These are phyloP conservation scores for Hemichromis elongatus DNA, from an alignment of 2,113 vertebrate species.

Conservation along the genomic window DNA sequence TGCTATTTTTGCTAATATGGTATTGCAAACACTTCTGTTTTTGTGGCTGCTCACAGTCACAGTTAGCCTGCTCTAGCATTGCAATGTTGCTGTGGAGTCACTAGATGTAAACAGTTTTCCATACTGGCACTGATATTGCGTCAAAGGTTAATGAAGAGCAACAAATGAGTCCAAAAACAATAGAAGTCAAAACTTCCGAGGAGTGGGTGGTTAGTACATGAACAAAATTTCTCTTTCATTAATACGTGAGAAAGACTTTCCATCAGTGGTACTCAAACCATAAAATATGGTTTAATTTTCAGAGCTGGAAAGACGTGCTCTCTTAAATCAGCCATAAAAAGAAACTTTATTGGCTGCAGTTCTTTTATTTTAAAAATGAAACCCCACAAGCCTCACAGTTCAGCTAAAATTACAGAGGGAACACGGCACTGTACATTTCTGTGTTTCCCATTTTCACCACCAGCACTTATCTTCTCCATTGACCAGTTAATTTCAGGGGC, in stretches of 20 bases:
- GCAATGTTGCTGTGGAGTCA: background rate
- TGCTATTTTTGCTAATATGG: background rate
- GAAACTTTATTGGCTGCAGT: background rate
- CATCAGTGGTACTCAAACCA: background rate
- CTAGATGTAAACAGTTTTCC: background rate
- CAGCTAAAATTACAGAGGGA: background rate
- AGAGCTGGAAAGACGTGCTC: background rate
- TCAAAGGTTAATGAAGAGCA: background rate
- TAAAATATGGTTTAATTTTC: background rate
- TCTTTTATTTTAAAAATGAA: background rate
- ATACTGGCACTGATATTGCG: background rate
- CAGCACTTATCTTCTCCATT: background rate
- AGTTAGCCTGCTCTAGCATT: background rate
- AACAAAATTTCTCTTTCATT: background rate
- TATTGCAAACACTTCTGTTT: background rate
- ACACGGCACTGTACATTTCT: background rate
- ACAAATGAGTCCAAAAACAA: background rate
- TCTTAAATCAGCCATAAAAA: background rate
- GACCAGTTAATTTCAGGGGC: constrained; percentile 10
- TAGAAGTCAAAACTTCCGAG: background rate
- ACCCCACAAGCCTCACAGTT: background rate
- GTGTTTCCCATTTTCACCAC: background rate
- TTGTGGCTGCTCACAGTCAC: background rate
- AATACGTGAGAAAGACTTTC: background rate
- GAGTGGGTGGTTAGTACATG: background rate